Conservation (phyloP, 2,113 vertebrate genomes). For the Anguilla japonica region DNA sequence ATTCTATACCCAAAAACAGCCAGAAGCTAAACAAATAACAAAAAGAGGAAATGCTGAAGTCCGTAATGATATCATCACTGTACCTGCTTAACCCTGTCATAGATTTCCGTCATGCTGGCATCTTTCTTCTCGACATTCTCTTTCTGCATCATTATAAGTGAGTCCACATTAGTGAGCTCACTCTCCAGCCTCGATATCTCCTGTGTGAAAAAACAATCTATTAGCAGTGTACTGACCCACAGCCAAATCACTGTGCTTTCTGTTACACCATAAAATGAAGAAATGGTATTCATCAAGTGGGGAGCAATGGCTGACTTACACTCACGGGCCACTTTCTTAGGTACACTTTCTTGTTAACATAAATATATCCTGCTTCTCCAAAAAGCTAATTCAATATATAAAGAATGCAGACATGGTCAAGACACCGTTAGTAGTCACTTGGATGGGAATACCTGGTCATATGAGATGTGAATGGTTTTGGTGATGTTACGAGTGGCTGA, state of each 20-base stretch:
- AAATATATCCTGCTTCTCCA: too few species aligned
- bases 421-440: background rate
- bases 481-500: too few species aligned
- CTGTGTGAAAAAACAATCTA: slow-evolving; percentile 58
- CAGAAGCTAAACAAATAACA: slow-evolving; percentile 4
- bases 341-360: too few species aligned
- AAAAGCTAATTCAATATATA: too few species aligned
- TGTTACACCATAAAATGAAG: too few species aligned
- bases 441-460: too few species aligned
- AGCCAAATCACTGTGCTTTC: background rate
- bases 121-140: slow-evolving; percentile 67
- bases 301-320: background rate
- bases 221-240: background rate
- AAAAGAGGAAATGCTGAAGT: background rate
- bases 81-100: slow-evolving; percentile 73
- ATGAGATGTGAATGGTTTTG: too few species aligned
- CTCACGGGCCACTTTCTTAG: too few species aligned
- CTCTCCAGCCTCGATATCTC: slow-evolving; percentile 87
- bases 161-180: slow-evolving; percentile 78
- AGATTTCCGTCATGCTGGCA: slow-evolving; percentile 64
- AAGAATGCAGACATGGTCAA: too few species aligned
- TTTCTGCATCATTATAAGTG: slow-evolving; percentile 73
- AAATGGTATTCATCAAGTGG: background rate
- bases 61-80: background rate
- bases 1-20: background rate